Evolutionary conservation across 2,797 vertebrate genomes (phyloP).

Genomic region (Halcyon leucocephala): DNA sequence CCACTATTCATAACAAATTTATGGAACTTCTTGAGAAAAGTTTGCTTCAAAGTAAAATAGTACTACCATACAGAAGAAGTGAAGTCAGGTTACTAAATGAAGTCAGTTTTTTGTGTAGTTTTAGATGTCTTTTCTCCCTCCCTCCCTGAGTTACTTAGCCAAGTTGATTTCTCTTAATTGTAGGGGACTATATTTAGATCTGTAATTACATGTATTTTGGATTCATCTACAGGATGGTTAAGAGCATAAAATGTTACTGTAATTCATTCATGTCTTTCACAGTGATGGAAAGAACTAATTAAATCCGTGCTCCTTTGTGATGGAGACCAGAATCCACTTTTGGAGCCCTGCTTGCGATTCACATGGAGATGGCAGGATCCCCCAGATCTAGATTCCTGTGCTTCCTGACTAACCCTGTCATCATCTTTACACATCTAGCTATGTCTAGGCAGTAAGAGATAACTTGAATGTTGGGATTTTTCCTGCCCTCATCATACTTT

Average conservation of each 20-base stretch:
- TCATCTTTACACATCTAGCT: neutral
- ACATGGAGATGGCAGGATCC: neutral
- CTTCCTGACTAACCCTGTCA: neutral
- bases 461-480: neutral
- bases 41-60: neutral
- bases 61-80: neutral
- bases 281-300: neutral
- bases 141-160: neutral
- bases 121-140: neutral
- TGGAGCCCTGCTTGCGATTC: neutral
- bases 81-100: neutral
- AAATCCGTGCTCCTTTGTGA: neutral
- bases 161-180: neutral
- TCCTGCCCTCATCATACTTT: neutral
- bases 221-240: neutral
- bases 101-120: neutral
- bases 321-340: neutral
- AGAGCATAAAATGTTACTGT: neutral
- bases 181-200: conserved; percentile 23
- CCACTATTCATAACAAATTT: neutral
- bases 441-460: neutral
- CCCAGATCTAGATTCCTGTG: neutral
- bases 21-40: neutral
- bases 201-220: conserved; percentile 36
- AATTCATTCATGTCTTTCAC: conserved; percentile 22